These are phyloP conservation scores for Hirtodrosophila histrioides DNA, from an alignment of 2,888 invertebrate genomes.

Conservation along the genomic window DNA sequence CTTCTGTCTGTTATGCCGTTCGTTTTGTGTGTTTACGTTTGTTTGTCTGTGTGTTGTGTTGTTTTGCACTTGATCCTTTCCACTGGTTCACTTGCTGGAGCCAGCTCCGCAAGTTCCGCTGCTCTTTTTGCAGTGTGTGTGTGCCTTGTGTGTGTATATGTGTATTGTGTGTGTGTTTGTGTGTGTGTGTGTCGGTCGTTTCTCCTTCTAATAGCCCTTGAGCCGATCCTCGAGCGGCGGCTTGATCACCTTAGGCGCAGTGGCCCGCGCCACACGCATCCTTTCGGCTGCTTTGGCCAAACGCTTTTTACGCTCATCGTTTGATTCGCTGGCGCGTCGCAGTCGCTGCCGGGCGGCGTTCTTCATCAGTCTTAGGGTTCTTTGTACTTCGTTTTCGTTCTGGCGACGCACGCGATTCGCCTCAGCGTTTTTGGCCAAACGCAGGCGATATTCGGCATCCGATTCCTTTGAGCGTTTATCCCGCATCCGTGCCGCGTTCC, in stretches of 20 bases:
- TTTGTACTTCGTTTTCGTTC: constrained; percentile 84
- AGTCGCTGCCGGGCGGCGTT: constrained; percentile 84
- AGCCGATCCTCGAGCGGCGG: constrained; percentile 84
- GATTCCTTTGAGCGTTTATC: constrained; percentile 83
- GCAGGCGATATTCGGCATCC: constrained; percentile 82
- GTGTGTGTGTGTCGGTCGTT: background rate
- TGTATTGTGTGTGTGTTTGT: background rate
- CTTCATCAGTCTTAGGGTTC: constrained; percentile 84
- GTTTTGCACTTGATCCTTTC: constrained; percentile 27
- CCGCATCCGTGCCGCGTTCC: constrained; percentile 84
- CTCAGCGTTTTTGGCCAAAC: constrained; percentile 84
- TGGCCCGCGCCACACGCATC: constrained; percentile 83
- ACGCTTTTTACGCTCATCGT: constrained; percentile 83
- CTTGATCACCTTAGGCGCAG: constrained; percentile 83
- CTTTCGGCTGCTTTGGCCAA: constrained; percentile 84
- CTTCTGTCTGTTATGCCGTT: constrained; percentile 16
- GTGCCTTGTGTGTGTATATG: background rate
- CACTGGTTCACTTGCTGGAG: constrained; percentile 49
- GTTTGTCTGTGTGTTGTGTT: constrained; percentile 10
- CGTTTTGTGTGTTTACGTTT: constrained; percentile 10
- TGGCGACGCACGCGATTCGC: constrained; percentile 84
- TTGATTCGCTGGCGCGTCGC: constrained; percentile 83
- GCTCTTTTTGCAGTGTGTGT: constrained; percentile 9
- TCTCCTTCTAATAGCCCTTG: constrained; percentile 80
- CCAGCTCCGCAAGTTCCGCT: constrained; percentile 57